Base-by-base conservation (phyloP, 2,888 invertebrate genomes). In the Lepidonotus clava region DNA sequence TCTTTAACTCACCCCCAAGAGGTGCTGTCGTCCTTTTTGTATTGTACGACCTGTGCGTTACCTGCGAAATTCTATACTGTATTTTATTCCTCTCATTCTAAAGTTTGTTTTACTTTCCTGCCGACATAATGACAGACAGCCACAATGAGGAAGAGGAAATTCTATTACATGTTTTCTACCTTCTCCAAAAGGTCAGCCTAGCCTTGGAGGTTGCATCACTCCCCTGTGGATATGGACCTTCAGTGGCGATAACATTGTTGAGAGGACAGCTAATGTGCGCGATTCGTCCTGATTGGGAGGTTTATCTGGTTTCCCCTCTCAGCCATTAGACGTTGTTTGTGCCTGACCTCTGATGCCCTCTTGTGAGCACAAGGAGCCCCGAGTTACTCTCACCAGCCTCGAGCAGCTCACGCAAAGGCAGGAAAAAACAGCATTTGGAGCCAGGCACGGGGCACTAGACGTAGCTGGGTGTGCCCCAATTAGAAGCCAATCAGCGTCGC, bases 401-500 rank as follows among this genome's bases (percentile, higher is more conserved):
- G 28, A 66, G 66, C 28, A 66, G 66, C 66, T 32, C 66, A 11
- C 46, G 46, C 46, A 46, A 46, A 8, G 8, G 46, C 46, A 18
- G 8, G 46, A 18, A 8, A n/a, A n/a, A 46, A 8, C 46, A 46
- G 46, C 18, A 18, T 18, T 8, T 18, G 18, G 46, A 8, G 8
- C 8, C 46, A 46, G 46, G 18, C 8, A 18, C 46, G 46, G 8
- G 46, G 8, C 18, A 46, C 46, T 18, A 46, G 46, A 18, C 46
- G 46, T 11, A 46, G 2, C 28, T 38, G 11, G 36, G 34, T 14
- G 36, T n/a, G 71, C 4, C n/a, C 71, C 71, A 71, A 71, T 71
- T 71, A 71, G 71, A 14, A 71, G 71, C 71, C 71, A 71, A 71
- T 71, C 71, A 71, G 71, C 18, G 38, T 14, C 71, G 34, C 71